A percentile compares a stretch with the other conserved stretches of the same genome.
These are phyloP conservation scores for Keiferia lycopersicella DNA, from an alignment of 2,888 invertebrate genomes.

Conservation along the genomic window DNA sequence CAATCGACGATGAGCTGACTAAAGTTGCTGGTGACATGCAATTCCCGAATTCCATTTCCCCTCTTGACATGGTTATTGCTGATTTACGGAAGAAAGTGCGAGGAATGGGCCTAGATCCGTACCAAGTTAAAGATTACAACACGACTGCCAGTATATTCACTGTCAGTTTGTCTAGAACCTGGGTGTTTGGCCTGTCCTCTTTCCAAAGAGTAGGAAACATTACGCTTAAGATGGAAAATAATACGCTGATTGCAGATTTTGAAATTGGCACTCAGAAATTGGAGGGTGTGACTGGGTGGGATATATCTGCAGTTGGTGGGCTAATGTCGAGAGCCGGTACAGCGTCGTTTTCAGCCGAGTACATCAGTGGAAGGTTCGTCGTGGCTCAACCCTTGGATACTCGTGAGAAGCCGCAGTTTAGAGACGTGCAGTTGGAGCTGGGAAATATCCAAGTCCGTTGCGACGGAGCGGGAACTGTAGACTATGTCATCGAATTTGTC, in stretches of 20 bases:
- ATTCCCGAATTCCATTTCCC: slow-evolving; percentile 92
- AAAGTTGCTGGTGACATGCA: slow-evolving; percentile 85
- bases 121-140: slow-evolving; percentile 86
- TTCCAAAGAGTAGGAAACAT: slow-evolving; percentile 92
- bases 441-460: slow-evolving; percentile 92
- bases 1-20: slow-evolving; percentile 87
- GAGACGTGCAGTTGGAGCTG: slow-evolving; percentile 88
- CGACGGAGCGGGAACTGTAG: slow-evolving; percentile 92
- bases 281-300: slow-evolving; percentile 90
- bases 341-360: slow-evolving; percentile 89
- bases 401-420: slow-evolving; percentile 85
- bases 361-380: slow-evolving; percentile 85
- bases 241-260: slow-evolving; percentile 84
- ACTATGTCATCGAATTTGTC: slow-evolving; percentile 90
- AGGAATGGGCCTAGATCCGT: slow-evolving; percentile 87
- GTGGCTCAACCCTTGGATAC: slow-evolving; percentile 90
- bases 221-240: slow-evolving; percentile 86
- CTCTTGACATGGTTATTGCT: slow-evolving; percentile 90
- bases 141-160: slow-evolving; percentile 85
- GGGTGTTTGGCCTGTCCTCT: slow-evolving; percentile 89
- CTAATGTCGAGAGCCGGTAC: slow-evolving; percentile 86
- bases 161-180: slow-evolving; percentile 86
- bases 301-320: slow-evolving; percentile 85
- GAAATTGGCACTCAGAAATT: slow-evolving; percentile 91
- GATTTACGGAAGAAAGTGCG: slow-evolving; percentile 86